Evolutionary conservation across 1,140 invertebrate genomes (phyloP), one percentile per base, ranked within the genome.

Genomic region (Drosophila yakuba): DNA sequence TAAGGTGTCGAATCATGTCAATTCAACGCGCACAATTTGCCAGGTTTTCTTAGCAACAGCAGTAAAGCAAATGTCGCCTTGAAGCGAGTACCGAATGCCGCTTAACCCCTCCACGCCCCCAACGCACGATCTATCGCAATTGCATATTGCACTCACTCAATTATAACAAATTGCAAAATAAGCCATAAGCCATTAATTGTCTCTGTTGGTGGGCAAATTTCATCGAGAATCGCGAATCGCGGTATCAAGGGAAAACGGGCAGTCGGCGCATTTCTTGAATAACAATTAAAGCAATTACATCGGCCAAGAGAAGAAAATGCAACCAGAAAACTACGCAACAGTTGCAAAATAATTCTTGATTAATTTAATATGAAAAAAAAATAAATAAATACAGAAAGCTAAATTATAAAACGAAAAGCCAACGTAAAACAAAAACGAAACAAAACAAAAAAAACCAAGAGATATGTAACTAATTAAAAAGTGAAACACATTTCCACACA

Each of bases 161-260:
- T 84, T 83, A 75, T 59, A 80, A 66, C 64, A 84, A 83, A 79
- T 82, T 71, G 63, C 76, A 60, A 78, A 69, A 56, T 64, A 66
- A 64, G 78, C 59, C 74, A 68, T 73, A 63, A 69, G 76, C 76
- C 73, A 83, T 84, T 84, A 84, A 84, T 84, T 80, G 72, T 66
- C 79, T 62, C 36, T 66, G 71, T 57, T 76, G 64, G 64, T 76
- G 78, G 78, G 61, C 55, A 81, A 80, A 71, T 81, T 62, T 62
- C 61, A 74, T 62, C 60, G 51, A 52, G 72, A 74, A 59, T 59
- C 39, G 48, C 62, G 38, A 68, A 43, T 43, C 15, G 47, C 32
- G 38, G 44, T 17, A 44, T 14, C 20, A 36, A 23, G 48, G 35
- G 28, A 38, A 38, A 71, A 12, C 17, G 51, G 39, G 39, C 4